Percentiles rank a stretch among this genome's conserved stretches.
These are phyloP conservation scores for Manduca sexta DNA, from an alignment of 1,140 invertebrate genomes.

Conservation along the genomic window DNA sequence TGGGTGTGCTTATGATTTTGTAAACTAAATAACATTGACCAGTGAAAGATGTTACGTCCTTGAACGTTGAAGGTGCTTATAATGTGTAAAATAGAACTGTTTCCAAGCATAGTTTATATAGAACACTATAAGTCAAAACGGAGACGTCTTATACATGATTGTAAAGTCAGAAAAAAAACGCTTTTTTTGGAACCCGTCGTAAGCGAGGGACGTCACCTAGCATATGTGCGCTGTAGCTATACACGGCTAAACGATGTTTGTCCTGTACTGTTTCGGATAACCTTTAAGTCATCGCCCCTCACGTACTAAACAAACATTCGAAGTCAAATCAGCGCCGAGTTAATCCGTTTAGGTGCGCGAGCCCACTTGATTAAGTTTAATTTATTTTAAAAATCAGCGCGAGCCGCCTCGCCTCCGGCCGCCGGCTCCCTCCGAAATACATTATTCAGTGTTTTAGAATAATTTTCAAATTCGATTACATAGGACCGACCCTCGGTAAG, in stretches of 20 bases:
- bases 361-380: constrained; percentile 72
- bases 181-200: too few species aligned
- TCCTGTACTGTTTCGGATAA: constrained; percentile 52
- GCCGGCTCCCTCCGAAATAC: constrained; percentile 61
- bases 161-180: too few species aligned
- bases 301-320: constrained; percentile 53
- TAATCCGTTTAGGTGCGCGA: constrained; percentile 71
- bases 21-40: too few species aligned
- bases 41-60: too few species aligned
- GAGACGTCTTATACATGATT: too few species aligned
- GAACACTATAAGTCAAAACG: too few species aligned
- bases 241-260: constrained; percentile 21
- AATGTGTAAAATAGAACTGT: too few species aligned
- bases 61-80: too few species aligned
- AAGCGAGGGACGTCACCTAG: too few species aligned
- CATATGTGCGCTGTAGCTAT: too few species aligned
- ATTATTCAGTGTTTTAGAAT: constrained; percentile 74
- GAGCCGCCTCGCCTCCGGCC: constrained; percentile 55
- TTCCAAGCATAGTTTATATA: too few species aligned
- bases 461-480: constrained; percentile 74
- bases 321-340: constrained; percentile 69
- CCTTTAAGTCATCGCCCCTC: constrained; percentile 53
- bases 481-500: constrained; percentile 69
- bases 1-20: too few species aligned
- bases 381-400: constrained; percentile 71